Conservation (phyloP, 2,113 vertebrate species). For the Thymallus thymallus region DNA sequence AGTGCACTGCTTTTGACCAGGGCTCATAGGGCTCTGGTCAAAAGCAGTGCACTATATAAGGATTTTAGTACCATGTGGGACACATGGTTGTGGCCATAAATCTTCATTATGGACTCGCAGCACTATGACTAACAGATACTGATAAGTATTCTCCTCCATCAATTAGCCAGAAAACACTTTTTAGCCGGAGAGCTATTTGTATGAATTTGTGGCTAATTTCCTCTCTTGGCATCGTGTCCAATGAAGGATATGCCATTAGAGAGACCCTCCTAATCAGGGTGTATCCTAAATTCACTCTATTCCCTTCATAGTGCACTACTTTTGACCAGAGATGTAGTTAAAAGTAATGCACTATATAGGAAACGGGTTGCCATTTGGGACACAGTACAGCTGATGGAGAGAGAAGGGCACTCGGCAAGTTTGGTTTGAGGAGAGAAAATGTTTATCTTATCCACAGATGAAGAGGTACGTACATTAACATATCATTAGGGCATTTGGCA, state of each 20-base stretch:
- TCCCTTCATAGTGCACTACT: no score
- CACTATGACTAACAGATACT: conserved; percentile 8
- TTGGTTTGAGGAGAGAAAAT: not conserved
- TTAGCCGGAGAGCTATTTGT: conserved; percentile 13
- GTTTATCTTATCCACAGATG: not conserved
- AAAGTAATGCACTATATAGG: no score
- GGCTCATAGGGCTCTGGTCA: not conserved
- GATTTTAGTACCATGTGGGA: not conserved
- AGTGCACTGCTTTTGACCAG: no score
- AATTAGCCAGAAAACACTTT: conserved; percentile 9
- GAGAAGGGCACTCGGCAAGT: not conserved
- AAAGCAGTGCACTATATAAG: not conserved
- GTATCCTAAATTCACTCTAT: no score
- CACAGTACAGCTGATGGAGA: not conserved
- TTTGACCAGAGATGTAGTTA: no score
- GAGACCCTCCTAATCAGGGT: not conserved
- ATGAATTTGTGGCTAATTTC: conserved; percentile 4
- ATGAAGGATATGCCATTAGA: conserved; percentile 3
- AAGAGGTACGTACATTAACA: not conserved
- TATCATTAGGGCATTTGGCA: conserved; percentile 5
- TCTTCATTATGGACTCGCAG: conserved; percentile 8
- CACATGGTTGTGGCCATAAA: not conserved
- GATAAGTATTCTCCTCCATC: conserved; percentile 1
- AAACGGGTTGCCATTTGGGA: no score
- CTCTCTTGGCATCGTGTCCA: not conserved